These are phyloP conservation scores for Eudemis profundana DNA, from an alignment of 2,888 invertebrate genomes.

Conservation along the genomic window DNA sequence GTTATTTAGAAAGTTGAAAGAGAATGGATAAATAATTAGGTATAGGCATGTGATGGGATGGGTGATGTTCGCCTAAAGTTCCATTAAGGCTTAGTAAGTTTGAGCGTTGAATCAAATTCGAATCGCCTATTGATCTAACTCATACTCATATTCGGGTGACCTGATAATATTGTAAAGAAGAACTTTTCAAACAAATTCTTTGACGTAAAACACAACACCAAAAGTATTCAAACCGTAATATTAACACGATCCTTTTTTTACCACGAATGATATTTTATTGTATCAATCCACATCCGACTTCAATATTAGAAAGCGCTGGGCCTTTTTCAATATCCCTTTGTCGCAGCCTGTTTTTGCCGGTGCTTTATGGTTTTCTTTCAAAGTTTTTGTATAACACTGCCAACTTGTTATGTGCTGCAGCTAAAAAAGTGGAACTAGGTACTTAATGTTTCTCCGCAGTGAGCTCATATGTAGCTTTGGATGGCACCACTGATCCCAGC, in stretches of 20 bases:
- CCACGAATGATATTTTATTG: background rate
- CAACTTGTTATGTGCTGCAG: background rate
- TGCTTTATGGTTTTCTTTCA: constrained; percentile 9
- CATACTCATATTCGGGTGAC: no score
- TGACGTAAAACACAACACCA: no score
- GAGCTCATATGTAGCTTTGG: background rate
- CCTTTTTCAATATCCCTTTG: constrained; percentile 30
- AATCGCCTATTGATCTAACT: background rate
- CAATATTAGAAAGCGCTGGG: constrained; percentile 18
- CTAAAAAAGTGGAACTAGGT: background rate
- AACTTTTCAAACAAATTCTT: no score
- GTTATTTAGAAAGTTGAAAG: constrained; percentile 58
- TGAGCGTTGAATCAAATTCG: background rate
- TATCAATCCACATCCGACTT: constrained; percentile 17
- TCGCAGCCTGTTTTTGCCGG: constrained; percentile 1
- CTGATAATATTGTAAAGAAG: no score
- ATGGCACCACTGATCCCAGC: background rate
- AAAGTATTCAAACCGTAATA: background rate
- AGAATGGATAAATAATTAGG: constrained; percentile 55
- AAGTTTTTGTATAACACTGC: background rate
- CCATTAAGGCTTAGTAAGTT: constrained; percentile 9
- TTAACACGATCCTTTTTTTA: background rate
- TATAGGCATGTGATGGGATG: constrained; percentile 21
- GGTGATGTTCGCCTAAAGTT: constrained; percentile 28
- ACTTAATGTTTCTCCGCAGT: background rate